These are phyloP conservation scores for Thereuonema tuberculata DNA, from an alignment of 1,140 invertebrate genomes.

Conservation along the genomic window DNA sequence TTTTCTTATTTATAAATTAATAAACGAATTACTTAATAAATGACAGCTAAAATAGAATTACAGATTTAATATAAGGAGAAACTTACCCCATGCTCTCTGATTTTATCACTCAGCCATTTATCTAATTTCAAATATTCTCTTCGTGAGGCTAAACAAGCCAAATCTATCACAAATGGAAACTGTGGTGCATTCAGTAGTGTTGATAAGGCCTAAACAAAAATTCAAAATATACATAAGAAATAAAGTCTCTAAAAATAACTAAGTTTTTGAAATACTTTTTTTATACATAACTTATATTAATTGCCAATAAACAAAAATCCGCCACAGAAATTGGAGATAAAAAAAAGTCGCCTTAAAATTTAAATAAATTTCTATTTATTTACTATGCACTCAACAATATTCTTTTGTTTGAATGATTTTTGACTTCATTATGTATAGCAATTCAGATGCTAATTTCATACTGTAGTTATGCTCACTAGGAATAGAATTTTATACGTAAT, in stretches of 20 bases:
- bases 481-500: too few relatives aligned
- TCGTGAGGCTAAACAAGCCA: slow-evolving; percentile 89
- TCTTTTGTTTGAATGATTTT: too few relatives aligned
- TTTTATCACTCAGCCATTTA: slow-evolving; percentile 96
- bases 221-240: neutral
- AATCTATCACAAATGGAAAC: slow-evolving; percentile 92
- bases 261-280: neutral
- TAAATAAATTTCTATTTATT: too few relatives aligned
- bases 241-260: neutral
- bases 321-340: too few relatives aligned
- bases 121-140: slow-evolving; percentile 95
- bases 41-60: too few relatives aligned
- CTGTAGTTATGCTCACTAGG: too few relatives aligned
- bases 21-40: neutral
- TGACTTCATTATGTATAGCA: too few relatives aligned
- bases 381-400: too few relatives aligned
- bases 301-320: too few relatives aligned
- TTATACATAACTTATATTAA: too few relatives aligned
- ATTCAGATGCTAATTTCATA: too few relatives aligned
- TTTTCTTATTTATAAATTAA: neutral
- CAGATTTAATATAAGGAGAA: neutral
- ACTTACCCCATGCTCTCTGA: slow-evolving; percentile 70
- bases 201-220: slow-evolving; percentile 50
- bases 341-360: too few relatives aligned
- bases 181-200: slow-evolving; percentile 82